Base-by-base conservation (phyloP, 2,888 invertebrate species). In the Psylliodes chrysocephalus region DNA sequence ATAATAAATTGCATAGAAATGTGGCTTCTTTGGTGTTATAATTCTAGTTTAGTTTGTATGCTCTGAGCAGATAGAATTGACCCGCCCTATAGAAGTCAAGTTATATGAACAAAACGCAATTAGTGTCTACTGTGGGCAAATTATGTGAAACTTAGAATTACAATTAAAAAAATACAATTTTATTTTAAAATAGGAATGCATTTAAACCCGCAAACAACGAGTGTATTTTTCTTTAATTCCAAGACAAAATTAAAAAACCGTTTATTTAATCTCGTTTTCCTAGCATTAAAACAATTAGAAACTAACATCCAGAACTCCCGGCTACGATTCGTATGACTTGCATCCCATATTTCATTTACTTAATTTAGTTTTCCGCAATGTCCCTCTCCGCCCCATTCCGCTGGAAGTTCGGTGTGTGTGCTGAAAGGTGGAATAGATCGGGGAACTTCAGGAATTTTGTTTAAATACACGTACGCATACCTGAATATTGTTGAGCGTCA, bases 391-490 rank as follows among this genome's bases (percentile, higher is more conserved):
- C 55, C 54, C 54, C 28, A 54, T 54, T 49, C 35, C 28, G 8
- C 5, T 6, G 42, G 44, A 60, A 49, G 51, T 60, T 64, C 18
- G 51, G 59, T 54, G 60, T 60, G 60, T 59, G 60, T 60, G 60
- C 44, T 56, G 64, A 64, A 64, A 64, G 52, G 60, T 60, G 64
- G 55, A 64, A 64, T 60, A 44, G 64, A 60, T 64, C 60, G 35
- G 52, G 49, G 52, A 64, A 64, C 64, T 56, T 55, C 38, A 35
- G 64, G 64, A 60, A 64, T 60, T 64, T 44, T 51, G 53, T 56
- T 60, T 52, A 60, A 56, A 56, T 56, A 64, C 64, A 64, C 64
- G 60, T 56, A 64, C 64, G 56, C 64, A 64, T 64, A 60, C 60
- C 60, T 64, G 49, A 51, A 55, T 55, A 55, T 56, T 57, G 60